Base-by-base conservation (phyloP, 2,113 vertebrate species). In the Corythornis cristatus region DNA sequence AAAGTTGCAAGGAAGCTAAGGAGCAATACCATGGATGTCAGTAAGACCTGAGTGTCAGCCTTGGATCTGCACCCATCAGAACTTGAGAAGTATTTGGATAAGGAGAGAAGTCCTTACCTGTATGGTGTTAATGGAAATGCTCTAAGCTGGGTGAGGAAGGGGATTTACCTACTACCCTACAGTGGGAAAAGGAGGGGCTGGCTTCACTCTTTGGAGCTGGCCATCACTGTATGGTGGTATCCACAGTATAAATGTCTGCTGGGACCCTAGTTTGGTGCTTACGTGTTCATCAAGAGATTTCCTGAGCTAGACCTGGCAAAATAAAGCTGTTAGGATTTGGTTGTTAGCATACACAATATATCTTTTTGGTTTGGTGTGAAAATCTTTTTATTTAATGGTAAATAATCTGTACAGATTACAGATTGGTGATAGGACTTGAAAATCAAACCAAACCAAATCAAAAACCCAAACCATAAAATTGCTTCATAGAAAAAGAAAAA, bases 21-120 rank as follows among this genome's bases (percentile, higher is more conserved):
- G 74, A 89, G 61, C 80, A 33, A 2, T 0, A 1, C 3, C 58
- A 61, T 71, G 85, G 75, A 66, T 33, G 40, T 46, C 50, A 48
- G 1, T 13, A 33, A 71, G 64, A 54, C n/a, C 1, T 0, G 2
- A 79, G 54, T 13, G 15, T 33, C 54, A 43, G 15, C 7, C 31
- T 62, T 72, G 73, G 48, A 82, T 43, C 75, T 42, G 31, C 48
- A 29, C 31, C 29, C 1, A 0, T 42, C 46, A 33, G 60, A 68
- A 3, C 29, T 54, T 75, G 46, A 19, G 11, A 89, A 93, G 95
- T 94, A 88, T 60, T 79, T 93, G 72, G 22, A 8, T 58, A 11
- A 3, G 61, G 31, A 22, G 20, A 17, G 53, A 89, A 51, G 40
- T 22, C 12, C 35, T 81, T 14, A 33, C 28, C 5, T 9, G 12